Evolutionary conservation across 2,888 invertebrate genomes (phyloP), one percentile per base, ranked within the genome.

Genomic region (Pollenia griseotomentosa): DNA sequence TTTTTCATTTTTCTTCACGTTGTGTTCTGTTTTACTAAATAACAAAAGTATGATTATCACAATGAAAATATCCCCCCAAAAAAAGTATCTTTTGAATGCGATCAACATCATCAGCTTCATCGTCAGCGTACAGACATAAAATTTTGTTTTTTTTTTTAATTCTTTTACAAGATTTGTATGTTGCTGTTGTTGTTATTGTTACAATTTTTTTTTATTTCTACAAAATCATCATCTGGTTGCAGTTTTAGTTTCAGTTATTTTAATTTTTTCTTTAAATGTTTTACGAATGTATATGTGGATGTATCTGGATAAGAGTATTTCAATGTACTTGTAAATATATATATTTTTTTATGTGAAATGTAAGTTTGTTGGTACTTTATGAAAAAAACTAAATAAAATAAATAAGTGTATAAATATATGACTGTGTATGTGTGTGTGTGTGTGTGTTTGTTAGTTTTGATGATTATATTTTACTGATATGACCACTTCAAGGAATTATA

Each of bases 401-500:
- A 78, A 70, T 63, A 71, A 73, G 79, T 85, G 65, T 75, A 85
- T 77, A 81, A 85, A 85, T 81, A 75, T 71, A 19, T 75, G 59
- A 61, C 11, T 71, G 65, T 65, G 61, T 83, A 59, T 77, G 16
- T 83, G 51, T 73, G 59, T 80, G n/a, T 77, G 16, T 83, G 51
- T 73, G 59, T 80, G n/a, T 83, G 79, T 88, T 57, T 88, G 71
- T 78, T 82, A 83, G 83, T 85, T 86, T 88, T 86, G 87, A 79
- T 87, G 88, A 92, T 92, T 92, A 92, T 91, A 91, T 92, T 92
- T 91, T 89, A 91, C 92, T 92, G 92, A 92, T 92, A 92, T 91
- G 84, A 87, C 91, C 92, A 92, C 92, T 92, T 92, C 92, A 92
- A 92, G 92, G 92, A 92, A 92, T 92, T 92, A 92, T 92, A 92